phyloP scores from a whole-genome alignment of 23 tunicate genomes.

The Halocynthia roretzi region DNA sequence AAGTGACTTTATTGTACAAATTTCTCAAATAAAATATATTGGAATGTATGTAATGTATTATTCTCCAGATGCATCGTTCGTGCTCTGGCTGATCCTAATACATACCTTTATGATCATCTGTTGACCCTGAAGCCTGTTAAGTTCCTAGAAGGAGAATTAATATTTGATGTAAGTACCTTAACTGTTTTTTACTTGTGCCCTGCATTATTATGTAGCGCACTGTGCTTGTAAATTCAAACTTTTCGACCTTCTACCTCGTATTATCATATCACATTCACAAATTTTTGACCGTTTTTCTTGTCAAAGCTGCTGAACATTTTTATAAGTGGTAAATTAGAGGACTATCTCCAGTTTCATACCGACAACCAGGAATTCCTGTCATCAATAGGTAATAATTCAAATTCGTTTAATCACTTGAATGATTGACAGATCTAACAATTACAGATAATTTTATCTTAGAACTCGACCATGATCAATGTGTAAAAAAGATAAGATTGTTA shows the following conservation, averaged over 20 bases:
- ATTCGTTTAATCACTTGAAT: too few species aligned
- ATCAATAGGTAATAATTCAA: slow-evolving; percentile 31
- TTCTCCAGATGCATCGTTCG: slow-evolving; percentile 65
- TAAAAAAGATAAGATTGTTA: slow-evolving; percentile 66
- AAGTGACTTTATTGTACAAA: too few species aligned
- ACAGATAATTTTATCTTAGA: background rate
- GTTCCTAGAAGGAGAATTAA: slow-evolving; percentile 60
- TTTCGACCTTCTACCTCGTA: too few species aligned
- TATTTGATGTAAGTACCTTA: slow-evolving; percentile 54
- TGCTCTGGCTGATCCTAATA: slow-evolving; percentile 51
- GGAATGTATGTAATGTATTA: too few species aligned
- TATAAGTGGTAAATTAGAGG: slow-evolving; percentile 67
- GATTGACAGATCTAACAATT: too few species aligned
- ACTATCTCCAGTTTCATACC: slow-evolving; percentile 61
- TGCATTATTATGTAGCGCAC: background rate
- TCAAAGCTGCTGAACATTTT: slow-evolving; percentile 73
- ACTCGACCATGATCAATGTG: slow-evolving; percentile 10
- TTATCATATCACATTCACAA: background rate
- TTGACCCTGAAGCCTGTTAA: slow-evolving; percentile 71
- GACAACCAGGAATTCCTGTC: slow-evolving; percentile 43
- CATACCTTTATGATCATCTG: slow-evolving; percentile 65
- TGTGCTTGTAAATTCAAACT: too few species aligned
- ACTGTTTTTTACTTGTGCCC: background rate
- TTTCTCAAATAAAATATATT: too few species aligned
- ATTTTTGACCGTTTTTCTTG: background rate